Conservation (phyloP, 2,113 vertebrate genomes). For the Donacobius atricapilla region DNA sequence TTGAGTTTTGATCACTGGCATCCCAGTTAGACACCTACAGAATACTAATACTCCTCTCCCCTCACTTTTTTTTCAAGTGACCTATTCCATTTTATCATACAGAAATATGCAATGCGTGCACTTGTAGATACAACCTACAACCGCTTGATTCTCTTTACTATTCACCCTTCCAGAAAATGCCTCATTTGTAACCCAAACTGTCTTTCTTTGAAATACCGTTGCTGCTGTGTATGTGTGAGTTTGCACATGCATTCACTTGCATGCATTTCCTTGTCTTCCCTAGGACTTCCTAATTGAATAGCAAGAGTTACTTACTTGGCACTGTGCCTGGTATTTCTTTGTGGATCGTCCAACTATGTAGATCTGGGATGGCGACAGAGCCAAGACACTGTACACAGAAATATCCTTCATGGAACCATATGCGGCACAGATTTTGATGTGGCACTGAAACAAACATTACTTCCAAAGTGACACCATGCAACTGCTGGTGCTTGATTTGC, state of each 20-base stretch:
- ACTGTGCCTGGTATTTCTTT: constrained; percentile 96
- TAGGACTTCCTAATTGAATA: not conserved
- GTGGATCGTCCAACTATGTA: constrained; percentile 95
- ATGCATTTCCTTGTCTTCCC: not conserved
- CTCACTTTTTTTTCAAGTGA: not conserved
- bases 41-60: not conserved
- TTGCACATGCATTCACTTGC: not conserved
- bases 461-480: not conserved
- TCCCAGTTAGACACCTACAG: not conserved
- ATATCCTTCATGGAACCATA: constrained; percentile 98
- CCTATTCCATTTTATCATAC: not conserved
- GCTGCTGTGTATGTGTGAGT: not conserved
- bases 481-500: not conserved
- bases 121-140: not conserved
- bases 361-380: constrained; percentile 89
- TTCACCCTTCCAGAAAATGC: not conserved
- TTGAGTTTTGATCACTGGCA: not conserved
- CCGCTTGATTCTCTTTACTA: not conserved
- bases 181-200: not conserved
- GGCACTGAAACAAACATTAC: constrained; percentile 81
- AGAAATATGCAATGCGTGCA: not conserved
- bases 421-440: constrained; percentile 95
- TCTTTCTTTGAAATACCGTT: not conserved
- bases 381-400: constrained; percentile 94
- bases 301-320: constrained; percentile 81